Base-by-base conservation (phyloP, 1,140 invertebrate genomes). In the Drosophila sproati region DNA sequence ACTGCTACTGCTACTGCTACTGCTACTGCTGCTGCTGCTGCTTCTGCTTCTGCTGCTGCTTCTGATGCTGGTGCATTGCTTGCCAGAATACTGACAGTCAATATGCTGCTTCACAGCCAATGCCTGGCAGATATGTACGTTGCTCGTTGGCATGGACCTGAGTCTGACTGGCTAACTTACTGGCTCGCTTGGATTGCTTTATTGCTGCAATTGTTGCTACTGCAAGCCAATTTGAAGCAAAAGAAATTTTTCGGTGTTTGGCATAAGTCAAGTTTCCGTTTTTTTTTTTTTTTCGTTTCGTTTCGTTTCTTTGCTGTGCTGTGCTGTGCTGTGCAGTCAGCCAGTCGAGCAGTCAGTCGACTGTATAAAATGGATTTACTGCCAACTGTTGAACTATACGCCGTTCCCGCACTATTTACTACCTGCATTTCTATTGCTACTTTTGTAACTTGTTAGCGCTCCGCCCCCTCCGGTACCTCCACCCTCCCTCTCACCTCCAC, bases 361-460 rank as follows among this genome's bases (percentile, higher is more conserved):
- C 89, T 89, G 89, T 91, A 75, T 91, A 91, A 91, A 91, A 91
- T 89, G 89, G 89, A 91, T 91, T 91, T 91, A 91, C 88, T 88
- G 85, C 83, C 83, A 88, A 88, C 83, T 88, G 83, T 88, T 88
- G 83, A 88, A 88, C 83, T 87, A 77, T 80, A 79, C 60, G 41
- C 73, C 55, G 50, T 59, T 63, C 52, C 67, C 72, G 71, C 78
- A 83, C 83, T 87, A 89, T 89, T 88, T 88, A 88, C 83, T 88
- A 83, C 83, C 83, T 89, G 85, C 83, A 88, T 88, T 89, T 88
- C 83, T 87, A 88, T 89, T 88, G 85, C 83, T 88, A 88, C 85
- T 88, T 88, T 88, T 83, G 83, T 88, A 88, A 88, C 83, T 89
- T 88, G 83, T 88, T 88, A 88, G 83, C 77, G 85, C 70, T 63